Conservation (phyloP, 2,888 invertebrate genomes). For the Brenthis daphne region DNA sequence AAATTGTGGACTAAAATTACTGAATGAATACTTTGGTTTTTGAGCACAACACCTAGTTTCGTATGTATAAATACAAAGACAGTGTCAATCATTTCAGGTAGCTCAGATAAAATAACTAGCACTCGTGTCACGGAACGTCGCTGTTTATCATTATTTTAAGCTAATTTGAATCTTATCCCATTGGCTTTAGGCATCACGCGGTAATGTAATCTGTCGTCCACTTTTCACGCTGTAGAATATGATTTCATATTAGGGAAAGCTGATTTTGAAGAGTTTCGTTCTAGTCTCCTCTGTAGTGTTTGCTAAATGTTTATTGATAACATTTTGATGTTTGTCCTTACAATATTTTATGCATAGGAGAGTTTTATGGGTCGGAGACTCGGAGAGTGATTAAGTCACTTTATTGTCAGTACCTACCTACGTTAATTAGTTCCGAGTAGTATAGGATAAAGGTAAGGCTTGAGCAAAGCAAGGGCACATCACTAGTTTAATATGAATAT, state of each 20-base stretch:
- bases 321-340: neutral
- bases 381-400: too few relatives aligned
- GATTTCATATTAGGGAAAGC: conserved; percentile 68
- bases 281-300: conserved; percentile 38
- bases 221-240: conserved; percentile 63
- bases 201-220: conserved; percentile 48
- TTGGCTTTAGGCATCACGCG: conserved; percentile 35
- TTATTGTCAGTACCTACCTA: too few relatives aligned
- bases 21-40: neutral
- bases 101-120: conserved; percentile 46
- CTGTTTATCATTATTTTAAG: conserved; percentile 5
- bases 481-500: too few relatives aligned
- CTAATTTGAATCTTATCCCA: conserved; percentile 46
- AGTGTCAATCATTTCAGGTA: conserved; percentile 19
- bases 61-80: conserved; percentile 6
- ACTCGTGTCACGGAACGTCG: conserved; percentile 53
- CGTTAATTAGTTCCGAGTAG: too few relatives aligned
- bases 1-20: too few relatives aligned
- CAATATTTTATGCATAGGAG: neutral
- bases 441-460: too few relatives aligned
- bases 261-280: conserved; percentile 49
- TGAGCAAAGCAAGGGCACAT: too few relatives aligned
- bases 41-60: conserved; percentile 4
- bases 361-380: too few relatives aligned
- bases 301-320: conserved; percentile 5